Base-by-base conservation (phyloP, 2,113 vertebrate genomes). In the Synodontis membranacea region DNA sequence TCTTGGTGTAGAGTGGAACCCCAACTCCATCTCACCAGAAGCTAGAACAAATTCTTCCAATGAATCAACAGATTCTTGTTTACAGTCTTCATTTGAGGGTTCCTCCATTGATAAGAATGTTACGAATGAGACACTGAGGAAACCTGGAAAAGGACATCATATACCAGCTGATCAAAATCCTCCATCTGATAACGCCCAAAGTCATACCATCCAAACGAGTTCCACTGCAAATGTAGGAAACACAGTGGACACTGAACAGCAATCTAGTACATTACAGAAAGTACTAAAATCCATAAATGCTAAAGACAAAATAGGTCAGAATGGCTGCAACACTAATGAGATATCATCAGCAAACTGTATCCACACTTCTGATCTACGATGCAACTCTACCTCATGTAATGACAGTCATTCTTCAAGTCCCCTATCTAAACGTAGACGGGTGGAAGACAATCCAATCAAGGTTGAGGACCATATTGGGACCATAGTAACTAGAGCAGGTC, bases 1-100 rank as follows among this genome's bases (percentile, higher is more conserved):
- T 85, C 93, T 99, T 89, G 98, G 98, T 79, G 93, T 99, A 8
- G 94, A 94, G 0, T 99, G 98, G 97, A 94, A 95, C 90, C 96
- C 95, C 2, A 80, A 91, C 31, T 70, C 87, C 15, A 84, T 92
- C 68, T 84, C 89, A 28, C 78, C 74, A 84, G 82, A 86, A 19
- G 44, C 23, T 62, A 82, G 37, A 37, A 19, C 46, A 44, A 82
- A 48, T 83, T 25, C 48, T 37, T 31, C 56, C 25, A 84, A 89
- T 3, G 64, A 84, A 54, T 88, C 88, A 23, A 74, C 84, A 31
- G 83, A 90, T 62, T 72, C 76, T 15, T 54, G 7, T 17, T 84
- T 66, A 79, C 66, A 54, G 1, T 44, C 8, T 46, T 6, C 75
- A 21, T 12, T 28, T 5, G 17, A 83, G 70, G 31, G 54, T 52